Base-by-base conservation (phyloP, 2,888 invertebrate species). In the Polia nebulosa region DNA sequence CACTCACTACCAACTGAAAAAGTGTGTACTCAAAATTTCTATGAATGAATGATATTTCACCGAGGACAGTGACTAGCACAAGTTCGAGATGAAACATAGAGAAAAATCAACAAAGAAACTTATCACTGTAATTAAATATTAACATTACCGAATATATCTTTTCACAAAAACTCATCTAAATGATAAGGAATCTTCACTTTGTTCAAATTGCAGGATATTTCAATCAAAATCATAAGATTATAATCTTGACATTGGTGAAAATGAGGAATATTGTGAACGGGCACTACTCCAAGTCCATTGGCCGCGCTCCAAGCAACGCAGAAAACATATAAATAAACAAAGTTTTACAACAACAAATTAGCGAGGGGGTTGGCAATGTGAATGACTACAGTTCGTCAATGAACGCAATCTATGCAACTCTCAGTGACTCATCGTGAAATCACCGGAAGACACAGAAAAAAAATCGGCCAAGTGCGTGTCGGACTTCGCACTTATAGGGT, bases 61-160 rank as follows among this genome's bases (percentile, higher is more conserved):
- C 9, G 11, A 51, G 56, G 1, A 25, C 13, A 27, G 1, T 5
- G 3, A 45, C 17, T 11, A 56, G 29, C 20, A 57, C 39, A 25
- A 41, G 8, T 53, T 7, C 13, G 77, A 60, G 11, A 57, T 53
- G 29, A 74, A 45, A 51, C n/a, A n/a, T n/a, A 47, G 22, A 39
- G 20, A 49, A 36, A 27, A 56, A 32, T 20, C n/a, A 57, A 34
- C 41, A 6, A 29, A 44, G 13, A 4, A 6, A 41, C 34, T 63
- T 79, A 75, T 76, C 60, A 60, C 71, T 53, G 6, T 47, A 27
- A 66, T n/a, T 52, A 36, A 78, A 73, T 78, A 74, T 79, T 73
- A 25, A 64, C 57, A 22, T 60, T 74, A 80, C 56, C 61, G 80
- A 55, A 64, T 74, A 55, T 41, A 59, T 76, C 45, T 60, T 62